A percentile compares a stretch with the other conserved stretches of the same genome.
phyloP scores from a whole-genome alignment of 2,888 invertebrate genomes.

The Clusia tigrina region DNA sequence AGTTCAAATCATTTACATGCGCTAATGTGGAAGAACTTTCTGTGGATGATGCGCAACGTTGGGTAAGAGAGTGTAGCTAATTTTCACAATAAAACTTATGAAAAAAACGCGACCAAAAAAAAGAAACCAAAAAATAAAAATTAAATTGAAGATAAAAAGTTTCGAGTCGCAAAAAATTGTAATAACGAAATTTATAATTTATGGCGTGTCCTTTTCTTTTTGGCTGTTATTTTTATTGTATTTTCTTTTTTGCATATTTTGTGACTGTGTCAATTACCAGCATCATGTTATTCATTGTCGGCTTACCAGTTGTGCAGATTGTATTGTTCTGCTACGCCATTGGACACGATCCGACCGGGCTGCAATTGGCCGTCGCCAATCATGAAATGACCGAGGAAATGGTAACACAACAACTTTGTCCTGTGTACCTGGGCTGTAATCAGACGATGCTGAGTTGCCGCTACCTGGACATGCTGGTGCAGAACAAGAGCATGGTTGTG shows the following conservation, averaged over 20 bases:
- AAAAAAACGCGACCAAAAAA: too few relatives aligned
- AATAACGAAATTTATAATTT: conserved; percentile 2
- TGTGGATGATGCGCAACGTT: conserved; percentile 85
- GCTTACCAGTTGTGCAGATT: conserved; percentile 85
- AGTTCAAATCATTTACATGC: conserved; percentile 79
- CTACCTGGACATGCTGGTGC: conserved; percentile 75
- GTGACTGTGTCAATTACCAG: conserved; percentile 66
- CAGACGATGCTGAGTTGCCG: conserved; percentile 77
- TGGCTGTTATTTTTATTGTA: neutral
- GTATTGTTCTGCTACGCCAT: conserved; percentile 87
- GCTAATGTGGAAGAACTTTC: conserved; percentile 86
- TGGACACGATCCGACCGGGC: conserved; percentile 82
- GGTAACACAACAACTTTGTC: conserved; percentile 65
- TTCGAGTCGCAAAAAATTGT: too few relatives aligned
- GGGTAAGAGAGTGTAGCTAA: conserved; percentile 73
- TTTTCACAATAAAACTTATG: too few relatives aligned
- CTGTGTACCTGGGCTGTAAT: conserved; percentile 69
- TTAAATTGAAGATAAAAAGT: too few relatives aligned
- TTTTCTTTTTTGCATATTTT: too few relatives aligned
- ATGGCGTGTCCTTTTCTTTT: conserved; percentile 3
- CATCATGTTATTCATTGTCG: conserved; percentile 84
- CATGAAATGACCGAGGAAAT: conserved; percentile 71
- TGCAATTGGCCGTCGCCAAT: conserved; percentile 83
- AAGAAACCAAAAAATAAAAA: too few relatives aligned
- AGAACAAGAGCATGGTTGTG: conserved; percentile 73